Conservation (phyloP, 2,888 invertebrate genomes). For the Tenthredo scrophulariae region DNA sequence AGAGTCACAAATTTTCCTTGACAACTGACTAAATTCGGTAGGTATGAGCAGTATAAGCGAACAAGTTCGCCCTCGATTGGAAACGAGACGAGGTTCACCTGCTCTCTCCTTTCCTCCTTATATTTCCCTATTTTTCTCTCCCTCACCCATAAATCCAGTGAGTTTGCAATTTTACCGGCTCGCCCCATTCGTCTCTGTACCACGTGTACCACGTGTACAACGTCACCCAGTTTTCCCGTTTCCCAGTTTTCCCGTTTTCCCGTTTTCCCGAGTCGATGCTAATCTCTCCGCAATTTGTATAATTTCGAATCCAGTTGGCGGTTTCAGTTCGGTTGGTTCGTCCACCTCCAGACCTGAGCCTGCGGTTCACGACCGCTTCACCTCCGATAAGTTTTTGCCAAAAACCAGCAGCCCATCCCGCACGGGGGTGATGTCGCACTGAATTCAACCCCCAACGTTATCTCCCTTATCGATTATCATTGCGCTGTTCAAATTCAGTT, state of each 20-base stretch:
- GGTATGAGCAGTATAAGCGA: not conserved
- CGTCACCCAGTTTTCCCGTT: conserved; percentile 37
- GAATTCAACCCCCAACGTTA: not conserved
- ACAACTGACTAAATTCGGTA: conserved; percentile 28
- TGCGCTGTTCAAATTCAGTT: conserved; percentile 7
- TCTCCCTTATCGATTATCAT: conserved; percentile 34
- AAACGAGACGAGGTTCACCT: conserved; percentile 6
- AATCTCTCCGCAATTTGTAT: conserved; percentile 72
- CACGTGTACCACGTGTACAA: conserved; percentile 44
- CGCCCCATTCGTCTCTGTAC: conserved; percentile 52
- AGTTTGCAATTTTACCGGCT: conserved; percentile 54
- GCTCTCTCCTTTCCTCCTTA: not conserved
- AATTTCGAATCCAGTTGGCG: conserved; percentile 69
- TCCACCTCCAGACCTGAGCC: conserved; percentile 1
- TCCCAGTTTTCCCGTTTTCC: conserved; percentile 21
- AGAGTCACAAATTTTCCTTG: not conserved
- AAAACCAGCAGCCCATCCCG: not conserved
- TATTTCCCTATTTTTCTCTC: conserved; percentile 1
- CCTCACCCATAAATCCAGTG: conserved; percentile 41
- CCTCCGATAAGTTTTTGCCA: conserved; percentile 38
- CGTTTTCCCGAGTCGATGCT: conserved; percentile 63
- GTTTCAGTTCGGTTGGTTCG: conserved; percentile 33
- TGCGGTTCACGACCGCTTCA: conserved; percentile 26
- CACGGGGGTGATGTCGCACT: not conserved
- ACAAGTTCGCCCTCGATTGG: conserved; percentile 18